A percentile compares a stretch with the other conserved stretches of the same genome.
Conservation (phyloP, 2,797 vertebrate genomes). For the Pampus argenteus region DNA sequence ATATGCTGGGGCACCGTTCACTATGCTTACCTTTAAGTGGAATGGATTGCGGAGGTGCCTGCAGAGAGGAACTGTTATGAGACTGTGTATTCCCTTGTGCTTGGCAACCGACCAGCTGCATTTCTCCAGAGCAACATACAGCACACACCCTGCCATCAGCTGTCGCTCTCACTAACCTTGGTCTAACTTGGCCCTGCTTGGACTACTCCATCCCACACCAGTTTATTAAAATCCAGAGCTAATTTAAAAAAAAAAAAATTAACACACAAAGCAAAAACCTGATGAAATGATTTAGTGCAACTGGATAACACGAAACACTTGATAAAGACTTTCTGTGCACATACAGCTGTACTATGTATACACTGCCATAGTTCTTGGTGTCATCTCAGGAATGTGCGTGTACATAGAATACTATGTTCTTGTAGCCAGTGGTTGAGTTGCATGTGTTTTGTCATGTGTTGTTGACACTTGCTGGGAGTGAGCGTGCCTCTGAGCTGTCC, state of each 20-base stretch:
- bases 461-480: conserved; percentile 65
- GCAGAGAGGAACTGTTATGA: conserved; percentile 74
- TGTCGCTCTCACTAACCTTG: conserved; percentile 79
- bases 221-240: conserved; percentile 45
- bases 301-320: not conserved
- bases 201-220: conserved; percentile 25
- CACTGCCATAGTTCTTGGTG: not conserved
- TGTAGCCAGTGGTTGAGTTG: conserved; percentile 55
- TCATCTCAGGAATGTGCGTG: conserved; percentile 31
- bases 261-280: not conserved
- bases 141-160: conserved; percentile 80
- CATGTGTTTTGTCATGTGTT: conserved; percentile 73
- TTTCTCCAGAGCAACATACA: conserved; percentile 67
- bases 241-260: conserved; percentile 45
- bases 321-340: not conserved
- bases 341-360: not conserved
- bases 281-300: not conserved
- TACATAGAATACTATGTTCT: conserved; percentile 38
- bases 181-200: conserved; percentile 43
- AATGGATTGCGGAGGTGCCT: conserved; percentile 69
- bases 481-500: conserved; percentile 58
- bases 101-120: conserved; percentile 82
- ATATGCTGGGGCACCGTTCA: conserved; percentile 29
- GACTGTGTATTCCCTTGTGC: conserved; percentile 74
- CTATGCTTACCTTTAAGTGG: conserved; percentile 67